Conservation (phyloP, 1,140 invertebrate species). For the Drosophila nigromelanica region DNA sequence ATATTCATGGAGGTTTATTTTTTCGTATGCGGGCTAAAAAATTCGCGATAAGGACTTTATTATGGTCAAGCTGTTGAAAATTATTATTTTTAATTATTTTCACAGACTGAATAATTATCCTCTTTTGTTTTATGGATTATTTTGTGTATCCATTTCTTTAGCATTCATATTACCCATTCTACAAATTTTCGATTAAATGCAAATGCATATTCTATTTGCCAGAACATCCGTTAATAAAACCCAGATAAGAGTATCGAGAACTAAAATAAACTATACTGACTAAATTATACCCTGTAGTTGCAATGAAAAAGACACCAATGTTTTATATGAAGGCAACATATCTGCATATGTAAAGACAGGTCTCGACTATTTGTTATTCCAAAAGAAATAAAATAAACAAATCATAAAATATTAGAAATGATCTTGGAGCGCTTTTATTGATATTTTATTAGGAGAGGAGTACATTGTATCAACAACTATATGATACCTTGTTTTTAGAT, state of each 20-base stretch:
- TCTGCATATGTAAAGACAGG: too few relatives aligned
- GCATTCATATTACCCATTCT: not conserved
- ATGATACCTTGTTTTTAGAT: too few relatives aligned
- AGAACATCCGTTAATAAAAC: not conserved
- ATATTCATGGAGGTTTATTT: not conserved
- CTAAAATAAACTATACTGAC: not conserved
- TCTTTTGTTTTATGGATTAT: not conserved
- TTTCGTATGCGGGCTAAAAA: not conserved
- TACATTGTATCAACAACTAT: too few relatives aligned
- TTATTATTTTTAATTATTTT: not conserved
- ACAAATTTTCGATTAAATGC: not conserved
- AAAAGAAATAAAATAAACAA: too few relatives aligned
- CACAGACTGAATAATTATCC: not conserved
- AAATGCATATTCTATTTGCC: not conserved
- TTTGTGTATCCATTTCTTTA: not conserved
- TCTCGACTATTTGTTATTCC: too few relatives aligned
- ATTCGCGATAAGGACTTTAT: constrained; percentile 4
- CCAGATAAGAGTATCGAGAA: not conserved
- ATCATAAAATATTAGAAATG: too few relatives aligned
- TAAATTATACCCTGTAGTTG: not conserved
- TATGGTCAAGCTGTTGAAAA: constrained; percentile 7
- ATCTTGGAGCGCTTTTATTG: too few relatives aligned
- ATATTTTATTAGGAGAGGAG: too few relatives aligned
- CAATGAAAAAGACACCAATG: too few relatives aligned
- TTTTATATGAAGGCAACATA: not conserved